Percentiles rank a stretch among this genome's conserved stretches.
phyloP scores from a whole-genome alignment of 2,797 vertebrate species.

The Lagorchestes hirsutus region DNA sequence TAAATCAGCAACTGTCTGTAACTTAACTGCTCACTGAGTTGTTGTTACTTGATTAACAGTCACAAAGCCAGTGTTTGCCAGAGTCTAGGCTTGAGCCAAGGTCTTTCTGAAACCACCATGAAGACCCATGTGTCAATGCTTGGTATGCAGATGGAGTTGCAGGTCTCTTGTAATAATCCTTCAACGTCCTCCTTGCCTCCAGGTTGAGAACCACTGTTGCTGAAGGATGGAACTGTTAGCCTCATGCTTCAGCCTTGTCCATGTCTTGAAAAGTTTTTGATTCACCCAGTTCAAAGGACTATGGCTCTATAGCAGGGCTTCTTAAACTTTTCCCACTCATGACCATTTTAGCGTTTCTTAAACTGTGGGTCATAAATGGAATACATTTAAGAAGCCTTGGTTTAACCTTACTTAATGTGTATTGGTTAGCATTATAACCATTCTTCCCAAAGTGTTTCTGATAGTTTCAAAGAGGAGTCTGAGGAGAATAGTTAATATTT shows the following conservation, averaged over 20 bases:
- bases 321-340: too few relatives aligned
- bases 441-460: too few relatives aligned
- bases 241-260: background rate
- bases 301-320: background rate
- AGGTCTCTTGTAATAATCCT: background rate
- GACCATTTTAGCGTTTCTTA: too few relatives aligned
- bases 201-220: too few relatives aligned
- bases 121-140: background rate
- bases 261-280: background rate
- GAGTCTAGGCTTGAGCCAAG: background rate
- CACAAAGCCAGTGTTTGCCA: background rate
- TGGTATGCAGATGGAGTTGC: background rate
- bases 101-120: background rate
- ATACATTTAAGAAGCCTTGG: too few relatives aligned
- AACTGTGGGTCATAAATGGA: too few relatives aligned
- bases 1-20: background rate
- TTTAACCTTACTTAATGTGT: constrained; percentile 21
- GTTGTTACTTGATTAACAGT: background rate
- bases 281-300: constrained; percentile 23
- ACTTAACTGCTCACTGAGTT: background rate
- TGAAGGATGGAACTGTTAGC: too few relatives aligned
- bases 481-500: too few relatives aligned
- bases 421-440: constrained; percentile 24
- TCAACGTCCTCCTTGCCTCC: background rate
- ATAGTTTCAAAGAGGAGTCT: too few relatives aligned